Base-by-base conservation (phyloP, 2,888 invertebrate genomes). In the Tubiluchus corallicola region DNA sequence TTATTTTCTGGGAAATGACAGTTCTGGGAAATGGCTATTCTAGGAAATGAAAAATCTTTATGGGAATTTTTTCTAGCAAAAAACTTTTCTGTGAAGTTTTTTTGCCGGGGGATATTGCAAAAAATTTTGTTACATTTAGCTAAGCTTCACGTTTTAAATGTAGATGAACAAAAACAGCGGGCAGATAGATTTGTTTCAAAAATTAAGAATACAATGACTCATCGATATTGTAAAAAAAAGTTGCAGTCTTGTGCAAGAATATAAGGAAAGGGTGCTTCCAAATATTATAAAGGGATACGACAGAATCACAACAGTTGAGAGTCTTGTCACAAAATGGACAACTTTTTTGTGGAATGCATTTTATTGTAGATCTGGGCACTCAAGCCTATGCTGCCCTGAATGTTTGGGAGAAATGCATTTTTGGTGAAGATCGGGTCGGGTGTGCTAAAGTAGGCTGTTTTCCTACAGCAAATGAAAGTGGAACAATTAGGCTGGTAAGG, bases 231-330 rank as follows among this genome's bases (percentile, higher is more conserved):
- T 29, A 9, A 29, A 29, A 9, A 29, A 29, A n/a, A 29, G n/a
- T 9, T 29, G n/a, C 29, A 29, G n/a, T 9, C 9, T 29, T 9
- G n/a, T 29, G 9, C 9, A 29, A n/a, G 29, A 29, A n/a, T 29
- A 29, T 29, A 29, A n/a, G 29, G 29, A 29, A 9, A 9, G 9
- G 9, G 29, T 29, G n/a, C n/a, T 29, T 9, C 29, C 29, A 29
- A n/a, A 29, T n/a, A 29, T 29, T 9, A 29, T 29, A 29, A n/a
- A 29, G 29, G 29, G 29, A 29, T 29, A 29, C 29, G n/a, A n/a
- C n/a, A n/a, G n/a, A 29, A 29, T 29, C 9, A 29, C 29, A 29
- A n/a, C 9, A 29, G 29, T 9, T 29, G n/a, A 29, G n/a, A 29
- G n/a, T n/a, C n/a, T n/a, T n/a, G n/a, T n/a, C n/a, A n/a, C n/a